These are phyloP conservation scores for Dreissena rostriformis DNA, from an alignment of 1,140 invertebrate genomes.

Conservation along the genomic window DNA sequence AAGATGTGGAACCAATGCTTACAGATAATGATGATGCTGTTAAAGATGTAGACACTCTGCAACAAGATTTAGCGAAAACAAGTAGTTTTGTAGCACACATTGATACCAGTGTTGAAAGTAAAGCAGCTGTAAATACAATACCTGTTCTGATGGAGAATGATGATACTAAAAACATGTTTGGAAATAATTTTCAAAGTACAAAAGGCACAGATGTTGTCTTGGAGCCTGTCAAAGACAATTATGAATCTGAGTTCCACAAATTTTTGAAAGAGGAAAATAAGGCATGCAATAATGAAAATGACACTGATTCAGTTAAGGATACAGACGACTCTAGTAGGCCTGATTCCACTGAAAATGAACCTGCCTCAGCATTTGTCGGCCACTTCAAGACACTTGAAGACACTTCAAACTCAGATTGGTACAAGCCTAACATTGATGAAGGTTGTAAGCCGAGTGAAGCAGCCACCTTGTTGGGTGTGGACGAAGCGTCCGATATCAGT, in stretches of 20 bases:
- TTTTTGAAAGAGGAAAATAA: constrained; percentile 16
- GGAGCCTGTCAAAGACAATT: constrained; percentile 27
- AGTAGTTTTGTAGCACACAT: no score
- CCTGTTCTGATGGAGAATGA: no score
- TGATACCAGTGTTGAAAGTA: no score
- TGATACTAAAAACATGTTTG: no score
- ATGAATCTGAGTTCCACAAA: constrained; percentile 46
- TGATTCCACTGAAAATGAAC: background rate
- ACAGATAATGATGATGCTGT: no score
- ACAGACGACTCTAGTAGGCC: background rate
- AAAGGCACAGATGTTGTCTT: background rate
- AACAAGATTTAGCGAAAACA: no score
- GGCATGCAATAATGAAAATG: background rate
- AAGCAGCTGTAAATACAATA: no score
- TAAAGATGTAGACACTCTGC: no score
- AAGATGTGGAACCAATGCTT: no score
- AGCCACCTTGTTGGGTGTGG: background rate
- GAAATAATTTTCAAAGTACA: no score
- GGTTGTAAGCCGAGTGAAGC: constrained; percentile 9
- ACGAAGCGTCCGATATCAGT: constrained; percentile 42
- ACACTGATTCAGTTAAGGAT: background rate
- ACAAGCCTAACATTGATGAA: constrained; percentile 31
- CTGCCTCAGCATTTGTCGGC: background rate
- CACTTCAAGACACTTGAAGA: no score
- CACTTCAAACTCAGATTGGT: constrained; percentile 47